Evolutionary conservation across 1,140 invertebrate genomes (phyloP).

Genomic region (Pteromalus puparum): DNA sequence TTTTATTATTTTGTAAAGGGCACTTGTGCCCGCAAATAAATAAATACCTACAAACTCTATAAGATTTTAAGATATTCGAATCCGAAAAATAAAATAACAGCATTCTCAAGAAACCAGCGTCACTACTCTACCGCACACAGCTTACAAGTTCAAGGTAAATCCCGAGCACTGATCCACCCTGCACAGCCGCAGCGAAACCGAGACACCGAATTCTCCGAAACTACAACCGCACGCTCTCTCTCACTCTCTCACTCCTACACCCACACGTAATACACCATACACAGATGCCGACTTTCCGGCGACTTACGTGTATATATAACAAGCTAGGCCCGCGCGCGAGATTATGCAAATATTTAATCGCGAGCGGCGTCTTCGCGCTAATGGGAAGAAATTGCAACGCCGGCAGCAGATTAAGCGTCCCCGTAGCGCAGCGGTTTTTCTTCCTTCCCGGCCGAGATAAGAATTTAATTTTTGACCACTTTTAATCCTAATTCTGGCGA

Average conservation of each 20-base stretch:
- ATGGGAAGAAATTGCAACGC: constrained; percentile 74
- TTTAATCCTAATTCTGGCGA: constrained; percentile 69
- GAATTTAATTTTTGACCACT: constrained; percentile 73
- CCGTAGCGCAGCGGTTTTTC: constrained; percentile 42
- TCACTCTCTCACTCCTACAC: background rate
- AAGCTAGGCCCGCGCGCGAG: constrained; percentile 57
- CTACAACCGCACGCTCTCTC: background rate
- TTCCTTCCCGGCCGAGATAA: constrained; percentile 63
- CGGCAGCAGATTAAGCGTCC: constrained; percentile 72
- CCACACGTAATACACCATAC: background rate
- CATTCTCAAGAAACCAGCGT: background rate
- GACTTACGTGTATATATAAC: constrained; percentile 53
- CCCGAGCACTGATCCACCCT: background rate
- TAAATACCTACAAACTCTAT: no score
- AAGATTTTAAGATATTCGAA: background rate
- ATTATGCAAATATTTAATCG: constrained; percentile 75
- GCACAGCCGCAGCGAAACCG: background rate
- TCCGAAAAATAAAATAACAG: background rate
- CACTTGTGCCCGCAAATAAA: no score
- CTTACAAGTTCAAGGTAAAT: constrained; percentile 18
- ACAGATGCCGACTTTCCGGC: background rate
- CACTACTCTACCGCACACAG: background rate
- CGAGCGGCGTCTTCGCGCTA: constrained; percentile 64
- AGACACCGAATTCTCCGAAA: background rate
- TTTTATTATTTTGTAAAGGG: no score